These are phyloP conservation scores for Cynopterus brachyotis DNA, from an alignment of 2,113 vertebrate species.

Conservation along the genomic window DNA sequence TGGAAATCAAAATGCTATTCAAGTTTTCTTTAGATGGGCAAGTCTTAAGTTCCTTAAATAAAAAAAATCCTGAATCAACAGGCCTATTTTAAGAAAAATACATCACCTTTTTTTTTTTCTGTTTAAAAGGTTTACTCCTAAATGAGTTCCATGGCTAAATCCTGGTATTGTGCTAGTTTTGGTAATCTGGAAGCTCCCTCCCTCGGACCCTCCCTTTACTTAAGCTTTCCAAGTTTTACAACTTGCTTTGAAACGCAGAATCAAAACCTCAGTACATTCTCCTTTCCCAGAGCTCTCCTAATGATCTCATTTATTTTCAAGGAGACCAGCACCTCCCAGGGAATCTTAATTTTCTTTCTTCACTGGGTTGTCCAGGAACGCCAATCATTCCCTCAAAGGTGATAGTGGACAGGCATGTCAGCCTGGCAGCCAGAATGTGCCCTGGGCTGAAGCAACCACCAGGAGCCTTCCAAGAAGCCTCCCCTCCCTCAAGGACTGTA, in stretches of 20 bases:
- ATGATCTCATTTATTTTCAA: conserved; percentile 1
- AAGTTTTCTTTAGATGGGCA: background rate
- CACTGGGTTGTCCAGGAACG: background rate
- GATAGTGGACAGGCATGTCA: background rate
- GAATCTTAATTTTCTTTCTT: background rate
- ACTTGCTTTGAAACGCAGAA: conserved; percentile 23
- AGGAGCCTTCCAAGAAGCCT: background rate
- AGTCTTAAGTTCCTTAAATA: background rate
- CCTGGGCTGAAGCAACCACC: background rate
- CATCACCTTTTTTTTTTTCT: background rate
- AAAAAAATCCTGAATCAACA: background rate
- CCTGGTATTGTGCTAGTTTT: background rate
- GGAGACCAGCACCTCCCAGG: background rate
- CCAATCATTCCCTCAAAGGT: background rate
- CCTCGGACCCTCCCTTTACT: background rate
- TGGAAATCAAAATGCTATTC: conserved; percentile 44
- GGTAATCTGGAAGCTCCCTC: background rate
- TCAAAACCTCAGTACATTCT: background rate
- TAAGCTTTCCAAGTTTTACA: background rate
- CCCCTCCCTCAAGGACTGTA: background rate
- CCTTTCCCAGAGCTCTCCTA: background rate
- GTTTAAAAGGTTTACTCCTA: background rate
- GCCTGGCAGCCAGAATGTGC: background rate
- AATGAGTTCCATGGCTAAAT: background rate
- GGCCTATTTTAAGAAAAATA: background rate